Percentiles rank a stretch among this genome's conserved stretches.
Evolutionary conservation across 2,797 vertebrate genomes (phyloP).

Genomic region (Leuciscus waleckii): DNA sequence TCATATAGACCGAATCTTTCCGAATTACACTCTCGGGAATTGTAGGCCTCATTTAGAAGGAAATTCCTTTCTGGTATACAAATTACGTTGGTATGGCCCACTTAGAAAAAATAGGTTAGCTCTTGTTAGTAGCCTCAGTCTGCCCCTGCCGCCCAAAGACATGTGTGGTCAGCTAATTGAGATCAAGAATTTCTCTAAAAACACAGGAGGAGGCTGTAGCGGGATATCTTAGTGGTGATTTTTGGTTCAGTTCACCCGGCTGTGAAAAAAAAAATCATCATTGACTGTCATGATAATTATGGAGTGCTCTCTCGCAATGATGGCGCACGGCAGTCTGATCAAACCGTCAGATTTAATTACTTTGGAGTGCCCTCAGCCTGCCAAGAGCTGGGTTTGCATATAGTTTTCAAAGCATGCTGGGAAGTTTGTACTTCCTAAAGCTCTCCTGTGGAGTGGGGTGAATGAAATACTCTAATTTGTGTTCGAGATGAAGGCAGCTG

Average conservation of each 20-base stretch:
- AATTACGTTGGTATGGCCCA: constrained; percentile 36
- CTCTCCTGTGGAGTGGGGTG: constrained; percentile 18
- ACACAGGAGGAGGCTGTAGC: neutral
- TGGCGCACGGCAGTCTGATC: constrained; percentile 23
- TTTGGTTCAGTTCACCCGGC: constrained; percentile 25
- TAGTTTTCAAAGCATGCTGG: constrained; percentile 45
- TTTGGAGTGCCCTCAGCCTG: constrained; percentile 36
- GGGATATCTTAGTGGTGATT: neutral
- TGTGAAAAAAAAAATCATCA: constrained; percentile 11
- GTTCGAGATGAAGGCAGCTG: constrained; percentile 5
- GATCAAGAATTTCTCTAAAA: constrained; percentile 11
- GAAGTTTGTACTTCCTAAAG: constrained; percentile 37
- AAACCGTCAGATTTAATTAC: constrained; percentile 49
- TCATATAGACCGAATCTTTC: neutral
- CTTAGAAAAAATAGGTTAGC: constrained; percentile 35
- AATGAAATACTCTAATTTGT: constrained; percentile 41
- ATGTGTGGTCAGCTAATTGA: constrained; percentile 2
- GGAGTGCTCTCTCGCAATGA: constrained; percentile 19
- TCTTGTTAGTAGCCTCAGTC: constrained; percentile 24
- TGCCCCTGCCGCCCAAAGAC: neutral
- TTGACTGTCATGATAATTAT: constrained; percentile 37
- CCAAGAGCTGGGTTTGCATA: constrained; percentile 40
- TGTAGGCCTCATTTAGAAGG: constrained; percentile 29
- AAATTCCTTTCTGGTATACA: constrained; percentile 28
- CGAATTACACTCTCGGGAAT: constrained; percentile 12